Percentiles rank a stretch among this genome's conserved stretches.
phyloP scores from a whole-genome alignment of 2,888 invertebrate species.

The Ecliptopera silaceata region DNA sequence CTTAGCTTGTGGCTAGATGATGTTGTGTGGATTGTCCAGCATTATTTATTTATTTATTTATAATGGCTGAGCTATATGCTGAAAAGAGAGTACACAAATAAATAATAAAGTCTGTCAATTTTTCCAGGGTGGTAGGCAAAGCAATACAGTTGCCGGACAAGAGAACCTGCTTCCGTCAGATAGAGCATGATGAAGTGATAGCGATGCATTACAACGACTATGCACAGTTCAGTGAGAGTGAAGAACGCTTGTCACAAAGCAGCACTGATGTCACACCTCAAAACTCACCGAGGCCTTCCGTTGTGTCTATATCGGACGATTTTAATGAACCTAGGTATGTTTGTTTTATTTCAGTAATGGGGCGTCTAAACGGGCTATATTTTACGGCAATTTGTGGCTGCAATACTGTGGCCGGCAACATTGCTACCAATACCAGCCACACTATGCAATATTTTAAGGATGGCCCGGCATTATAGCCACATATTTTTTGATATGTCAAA shows the following conservation, averaged over 20 bases:
- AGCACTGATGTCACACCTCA: constrained; percentile 75
- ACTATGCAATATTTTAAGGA: too few relatives aligned
- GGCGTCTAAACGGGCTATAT: too few relatives aligned
- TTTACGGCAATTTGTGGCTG: too few relatives aligned
- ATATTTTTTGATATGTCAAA: too few relatives aligned
- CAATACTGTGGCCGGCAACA: too few relatives aligned
- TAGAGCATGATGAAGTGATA: constrained; percentile 73
- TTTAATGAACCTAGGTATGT: constrained; percentile 46
- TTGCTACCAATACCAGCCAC: too few relatives aligned
- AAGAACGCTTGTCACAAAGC: constrained; percentile 72
- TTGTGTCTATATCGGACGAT: constrained; percentile 43
- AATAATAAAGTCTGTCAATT: not conserved
- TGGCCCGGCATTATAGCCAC: too few relatives aligned
- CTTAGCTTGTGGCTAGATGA: too few relatives aligned
- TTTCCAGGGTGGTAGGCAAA: constrained; percentile 67
- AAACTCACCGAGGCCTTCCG: constrained; percentile 68
- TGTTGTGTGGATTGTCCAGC: too few relatives aligned
- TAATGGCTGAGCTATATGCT: too few relatives aligned
- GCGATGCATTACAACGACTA: constrained; percentile 75
- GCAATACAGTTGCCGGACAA: constrained; percentile 64
- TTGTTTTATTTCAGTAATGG: not conserved
- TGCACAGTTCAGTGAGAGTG: constrained; percentile 71
- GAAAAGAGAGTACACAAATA: too few relatives aligned
- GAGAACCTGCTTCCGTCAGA: constrained; percentile 56
- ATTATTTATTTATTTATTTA: too few relatives aligned